phyloP scores from a whole-genome alignment of 2,797 vertebrate species.

The Paedocypris micromegethes region DNA sequence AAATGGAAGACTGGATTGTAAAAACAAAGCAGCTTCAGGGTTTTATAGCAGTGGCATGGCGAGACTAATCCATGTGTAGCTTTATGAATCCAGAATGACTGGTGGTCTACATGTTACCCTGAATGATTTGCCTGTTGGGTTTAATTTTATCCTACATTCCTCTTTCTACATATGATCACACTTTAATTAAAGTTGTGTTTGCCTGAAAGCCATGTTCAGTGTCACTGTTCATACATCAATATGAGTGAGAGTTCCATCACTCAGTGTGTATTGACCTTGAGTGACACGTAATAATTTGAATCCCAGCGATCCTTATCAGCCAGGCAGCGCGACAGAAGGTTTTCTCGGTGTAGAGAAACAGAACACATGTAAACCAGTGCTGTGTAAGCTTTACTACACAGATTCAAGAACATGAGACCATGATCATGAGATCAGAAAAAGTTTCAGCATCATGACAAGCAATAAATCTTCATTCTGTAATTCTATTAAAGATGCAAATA shows the following conservation, averaged over 20 bases:
- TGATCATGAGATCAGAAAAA: not conserved
- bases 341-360: not conserved
- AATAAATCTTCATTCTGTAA: too few species aligned
- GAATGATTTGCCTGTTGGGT: conserved; percentile 8
- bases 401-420: not conserved
- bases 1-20: too few species aligned
- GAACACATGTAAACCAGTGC: not conserved
- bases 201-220: conserved; percentile 12
- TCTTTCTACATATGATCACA: conserved; percentile 3
- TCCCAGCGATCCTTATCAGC: not conserved
- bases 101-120: conserved; percentile 5
- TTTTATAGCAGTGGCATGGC: too few species aligned
- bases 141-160: conserved; percentile 14
- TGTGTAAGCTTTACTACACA: not conserved
- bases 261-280: conserved; percentile 10
- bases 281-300: conserved; percentile 14
- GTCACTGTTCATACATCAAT: conserved; percentile 21
- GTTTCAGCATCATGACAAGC: too few species aligned
- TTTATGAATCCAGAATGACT: not conserved
- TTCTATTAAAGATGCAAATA: too few species aligned
- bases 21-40: too few species aligned
- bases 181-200: conserved; percentile 29
- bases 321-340: not conserved
- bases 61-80: too few species aligned
- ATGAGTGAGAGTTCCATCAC: not conserved